A percentile compares a stretch with the other conserved stretches of the same genome.
phyloP scores from a whole-genome alignment of 2,113 vertebrate genomes.

The Larimichthys polyactis region DNA sequence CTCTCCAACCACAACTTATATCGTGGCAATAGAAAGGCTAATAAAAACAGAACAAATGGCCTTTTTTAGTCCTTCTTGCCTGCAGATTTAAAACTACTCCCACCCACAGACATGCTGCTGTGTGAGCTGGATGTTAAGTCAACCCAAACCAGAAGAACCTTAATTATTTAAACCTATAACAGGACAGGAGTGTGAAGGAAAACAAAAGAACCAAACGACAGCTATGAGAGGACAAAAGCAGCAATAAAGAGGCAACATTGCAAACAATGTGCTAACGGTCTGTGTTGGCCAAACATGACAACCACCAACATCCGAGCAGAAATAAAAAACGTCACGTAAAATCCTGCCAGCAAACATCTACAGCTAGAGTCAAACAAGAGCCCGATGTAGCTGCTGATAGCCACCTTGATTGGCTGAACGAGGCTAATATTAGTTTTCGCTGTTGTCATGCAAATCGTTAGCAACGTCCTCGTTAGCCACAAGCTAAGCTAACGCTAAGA shows the following conservation, averaged over 20 bases:
- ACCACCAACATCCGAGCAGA: constrained; percentile 38
- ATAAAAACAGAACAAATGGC: neutral
- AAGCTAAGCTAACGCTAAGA: constrained; percentile 65
- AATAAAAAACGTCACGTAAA: neutral
- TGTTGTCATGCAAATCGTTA: constrained; percentile 84
- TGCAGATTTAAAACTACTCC: neutral
- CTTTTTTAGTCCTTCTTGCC: neutral
- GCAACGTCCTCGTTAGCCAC: constrained; percentile 78
- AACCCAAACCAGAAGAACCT: neutral
- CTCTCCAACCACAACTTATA: neutral
- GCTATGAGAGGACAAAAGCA: constrained; percentile 35
- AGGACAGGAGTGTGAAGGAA: constrained; percentile 2
- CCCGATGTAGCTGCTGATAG: constrained; percentile 52
- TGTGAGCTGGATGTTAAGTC: neutral
- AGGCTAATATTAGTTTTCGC: constrained; percentile 81
- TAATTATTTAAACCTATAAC: constrained; percentile 10
- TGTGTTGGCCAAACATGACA: constrained; percentile 52
- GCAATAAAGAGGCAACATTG: constrained; percentile 30
- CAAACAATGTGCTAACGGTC: constrained; percentile 47
- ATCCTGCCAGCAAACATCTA: constrained; percentile 14
- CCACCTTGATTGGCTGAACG: constrained; percentile 71
- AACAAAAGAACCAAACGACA: neutral
- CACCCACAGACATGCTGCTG: constrained; percentile 11
- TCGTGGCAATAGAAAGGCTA: neutral
- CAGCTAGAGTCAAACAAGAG: constrained; percentile 22